Evolutionary conservation across 2,888 invertebrate genomes (phyloP), one percentile per base, ranked within the genome.

Genomic region (Apamea crenata): DNA sequence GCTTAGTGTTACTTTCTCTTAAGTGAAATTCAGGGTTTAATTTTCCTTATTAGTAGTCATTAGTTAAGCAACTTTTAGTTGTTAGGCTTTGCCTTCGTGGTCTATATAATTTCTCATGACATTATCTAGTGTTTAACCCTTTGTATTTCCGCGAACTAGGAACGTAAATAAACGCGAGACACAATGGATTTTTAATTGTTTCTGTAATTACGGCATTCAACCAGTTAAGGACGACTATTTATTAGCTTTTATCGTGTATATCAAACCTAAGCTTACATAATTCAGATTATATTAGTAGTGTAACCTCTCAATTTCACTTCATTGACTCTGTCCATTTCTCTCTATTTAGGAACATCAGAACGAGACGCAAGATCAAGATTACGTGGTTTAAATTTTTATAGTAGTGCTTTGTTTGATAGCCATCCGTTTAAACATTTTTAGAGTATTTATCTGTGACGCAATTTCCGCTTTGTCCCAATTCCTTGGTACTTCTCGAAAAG

Each of bases 251-350:
- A n/a, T 18, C 16, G 25, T 68, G 25, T 76, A 56, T 29, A 16
- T 14, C 16, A 61, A 56, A 56, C 25, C 32, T 73, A 36, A 73
- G 21, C 18, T 81, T 77, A 78, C 40, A 78, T 77, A 74, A 79
- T 65, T 14, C 16, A 47, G n/a, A 68, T 76, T 63, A 79, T 72
- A 72, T n/a, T 61, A 68, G 25, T 67, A 73, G 84, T 83, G 70
- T 87, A 85, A 88, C 84, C 76, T 79, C 79, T 86, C 78, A 82
- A 84, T 86, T 76, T 82, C 74, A 86, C 77, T 81, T 88, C 83
- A 89, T 90, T 87, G 84, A 75, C 69, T 82, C 50, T 75, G 65
- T 77, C 77, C 70, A 70, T 81, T 74, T 73, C 78, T 47, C 8
- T 81, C 47, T 65, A 44, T 53, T 68, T 16, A 4, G 7, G 18